Conservation (phyloP, 2,797 vertebrate genomes). For the Epinephelus malabaricus region DNA sequence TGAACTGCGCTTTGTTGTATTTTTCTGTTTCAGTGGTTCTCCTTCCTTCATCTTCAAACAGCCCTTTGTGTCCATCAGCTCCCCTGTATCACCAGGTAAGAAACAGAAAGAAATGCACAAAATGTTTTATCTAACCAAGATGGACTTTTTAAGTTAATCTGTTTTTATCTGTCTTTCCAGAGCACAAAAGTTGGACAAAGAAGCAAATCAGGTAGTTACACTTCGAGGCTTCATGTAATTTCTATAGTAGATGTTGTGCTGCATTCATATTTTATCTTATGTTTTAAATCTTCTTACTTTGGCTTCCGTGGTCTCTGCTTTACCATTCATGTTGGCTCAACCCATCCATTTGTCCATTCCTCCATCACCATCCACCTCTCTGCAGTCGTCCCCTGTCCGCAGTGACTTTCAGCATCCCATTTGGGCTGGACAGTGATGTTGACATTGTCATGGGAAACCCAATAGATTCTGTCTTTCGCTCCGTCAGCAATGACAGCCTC, state of each 20-base stretch:
- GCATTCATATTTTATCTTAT: conserved; percentile 66
- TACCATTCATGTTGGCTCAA: conserved; percentile 39
- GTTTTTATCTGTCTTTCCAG: conserved; percentile 72
- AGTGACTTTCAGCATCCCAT: conserved; percentile 95
- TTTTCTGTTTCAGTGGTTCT: conserved; percentile 82
- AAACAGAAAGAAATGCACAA: not conserved
- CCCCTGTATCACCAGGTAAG: conserved; percentile 84
- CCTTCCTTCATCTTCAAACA: conserved; percentile 90
- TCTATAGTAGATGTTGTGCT: conserved; percentile 59
- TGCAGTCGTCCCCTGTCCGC: conserved; percentile 90
- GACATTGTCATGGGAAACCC: conserved; percentile 96
- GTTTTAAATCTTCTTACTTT: conserved; percentile 70
- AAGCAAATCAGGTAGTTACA: conserved; percentile 90
- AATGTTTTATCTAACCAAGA: not conserved
- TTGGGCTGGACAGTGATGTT: conserved; percentile 97
- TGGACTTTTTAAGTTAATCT: not conserved
- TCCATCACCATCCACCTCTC: conserved; percentile 52
- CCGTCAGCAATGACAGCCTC: conserved; percentile 92
- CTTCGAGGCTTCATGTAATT: conserved; percentile 5
- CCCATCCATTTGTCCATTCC: conserved; percentile 52
- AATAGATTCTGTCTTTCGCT: conserved; percentile 89
- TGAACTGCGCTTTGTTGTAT: not conserved
- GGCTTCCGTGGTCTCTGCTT: conserved; percentile 81
- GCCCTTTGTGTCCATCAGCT: conserved; percentile 87
- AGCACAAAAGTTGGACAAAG: conserved; percentile 91